These are phyloP conservation scores for Napeogenes sylphis DNA, from an alignment of 2,888 invertebrate genomes.

Conservation along the genomic window DNA sequence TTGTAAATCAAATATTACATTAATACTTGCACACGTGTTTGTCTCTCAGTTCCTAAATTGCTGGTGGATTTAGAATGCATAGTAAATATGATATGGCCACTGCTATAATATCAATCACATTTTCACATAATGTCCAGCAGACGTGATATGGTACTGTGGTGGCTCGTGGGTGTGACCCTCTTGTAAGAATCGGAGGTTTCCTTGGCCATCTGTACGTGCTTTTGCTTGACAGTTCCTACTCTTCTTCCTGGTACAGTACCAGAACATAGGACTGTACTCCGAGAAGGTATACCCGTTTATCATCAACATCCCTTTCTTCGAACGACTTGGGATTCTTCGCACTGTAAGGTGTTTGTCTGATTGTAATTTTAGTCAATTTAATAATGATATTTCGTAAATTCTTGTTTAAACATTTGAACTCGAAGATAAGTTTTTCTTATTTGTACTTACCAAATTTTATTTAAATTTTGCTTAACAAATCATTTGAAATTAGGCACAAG, in stretches of 20 bases:
- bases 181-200: slow-evolving; percentile 33
- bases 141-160: slow-evolving; percentile 41
- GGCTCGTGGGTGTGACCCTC: slow-evolving; percentile 45
- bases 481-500: too few species aligned
- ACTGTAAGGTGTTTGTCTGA: slow-evolving; percentile 35
- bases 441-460: too few species aligned
- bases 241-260: slow-evolving; percentile 53
- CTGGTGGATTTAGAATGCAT: too few species aligned
- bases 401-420: not conserved
- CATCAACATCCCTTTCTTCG: slow-evolving; percentile 45
- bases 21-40: too few species aligned
- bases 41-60: too few species aligned
- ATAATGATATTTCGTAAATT: not conserved
- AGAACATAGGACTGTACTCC: slow-evolving; percentile 43
- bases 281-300: slow-evolving; percentile 53
- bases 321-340: slow-evolving; percentile 40
- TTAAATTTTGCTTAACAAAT: too few species aligned
- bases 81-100: too few species aligned
- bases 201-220: slow-evolving; percentile 40
- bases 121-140: slow-evolving; percentile 39
- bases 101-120: slow-evolving; percentile 14
- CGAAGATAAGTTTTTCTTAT: too few species aligned
- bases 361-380: not conserved
- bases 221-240: slow-evolving; percentile 40
- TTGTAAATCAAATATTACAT: too few species aligned